A percentile compares a stretch with the other conserved stretches of the same genome.
phyloP scores from a whole-genome alignment of 1,140 invertebrate species.

The Bradynema listronoti region DNA sequence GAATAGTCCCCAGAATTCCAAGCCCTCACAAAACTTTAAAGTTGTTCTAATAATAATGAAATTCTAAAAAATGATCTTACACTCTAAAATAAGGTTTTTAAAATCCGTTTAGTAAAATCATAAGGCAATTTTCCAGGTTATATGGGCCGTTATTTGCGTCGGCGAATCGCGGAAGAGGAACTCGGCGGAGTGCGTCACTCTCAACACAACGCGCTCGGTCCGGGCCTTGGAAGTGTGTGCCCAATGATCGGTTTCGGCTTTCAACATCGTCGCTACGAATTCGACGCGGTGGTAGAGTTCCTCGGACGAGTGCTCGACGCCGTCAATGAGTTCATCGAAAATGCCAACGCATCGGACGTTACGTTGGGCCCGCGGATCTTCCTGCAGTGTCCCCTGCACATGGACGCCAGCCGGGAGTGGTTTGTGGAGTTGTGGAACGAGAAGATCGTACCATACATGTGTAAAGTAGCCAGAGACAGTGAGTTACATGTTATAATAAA shows the following conservation, averaged over 20 bases:
- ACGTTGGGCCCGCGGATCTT: constrained; percentile 45
- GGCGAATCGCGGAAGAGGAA: constrained; percentile 43
- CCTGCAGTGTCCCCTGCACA: constrained; percentile 30
- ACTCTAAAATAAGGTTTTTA: neutral
- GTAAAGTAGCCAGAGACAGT: constrained; percentile 38
- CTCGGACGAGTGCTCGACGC: constrained; percentile 21
- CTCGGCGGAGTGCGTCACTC: constrained; percentile 18
- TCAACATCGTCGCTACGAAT: constrained; percentile 6
- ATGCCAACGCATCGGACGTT: constrained; percentile 20
- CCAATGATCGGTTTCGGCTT: no score
- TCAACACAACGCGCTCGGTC: constrained; percentile 16
- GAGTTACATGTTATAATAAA: neutral
- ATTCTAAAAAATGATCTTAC: neutral
- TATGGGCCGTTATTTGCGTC: constrained; percentile 41
- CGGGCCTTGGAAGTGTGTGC: no score
- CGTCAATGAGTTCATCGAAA: constrained; percentile 40
- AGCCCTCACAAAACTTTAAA: neutral
- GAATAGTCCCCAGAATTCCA: no score
- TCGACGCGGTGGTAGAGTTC: constrained; percentile 35
- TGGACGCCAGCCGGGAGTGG: constrained; percentile 30
- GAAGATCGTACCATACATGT: constrained; percentile 40
- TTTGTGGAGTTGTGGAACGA: constrained; percentile 40
- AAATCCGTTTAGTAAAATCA: neutral
- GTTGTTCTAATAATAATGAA: neutral
- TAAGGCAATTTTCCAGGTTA: constrained; percentile 30